Evolutionary conservation across 2,113 vertebrate species (phyloP).

Genomic region (Daphoenositta chrysoptera): DNA sequence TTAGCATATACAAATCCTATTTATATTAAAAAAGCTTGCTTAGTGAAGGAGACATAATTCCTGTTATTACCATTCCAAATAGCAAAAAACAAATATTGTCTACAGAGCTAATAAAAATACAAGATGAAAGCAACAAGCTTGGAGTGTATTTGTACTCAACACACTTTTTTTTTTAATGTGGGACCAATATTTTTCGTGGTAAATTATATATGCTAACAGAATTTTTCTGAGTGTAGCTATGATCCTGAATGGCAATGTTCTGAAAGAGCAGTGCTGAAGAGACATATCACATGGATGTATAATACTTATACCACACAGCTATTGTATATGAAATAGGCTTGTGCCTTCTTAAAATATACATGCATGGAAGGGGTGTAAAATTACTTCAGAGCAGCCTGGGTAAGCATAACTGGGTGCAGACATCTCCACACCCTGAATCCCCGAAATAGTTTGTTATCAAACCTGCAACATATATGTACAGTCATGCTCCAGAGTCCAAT

Average conservation of each 20-base stretch:
- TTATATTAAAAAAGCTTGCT: slow-evolving; percentile 55
- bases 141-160: not conserved
- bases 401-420: not conserved
- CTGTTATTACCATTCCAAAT: slow-evolving; percentile 25
- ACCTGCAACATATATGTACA: not conserved
- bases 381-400: not conserved
- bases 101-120: not conserved
- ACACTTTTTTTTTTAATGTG: not conserved
- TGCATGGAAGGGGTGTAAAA: not conserved
- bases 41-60: slow-evolving; percentile 45
- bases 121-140: not conserved
- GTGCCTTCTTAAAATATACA: not conserved
- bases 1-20: slow-evolving; percentile 49
- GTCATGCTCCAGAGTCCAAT: not conserved
- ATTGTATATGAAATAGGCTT: not conserved
- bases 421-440: not conserved
- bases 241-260: not conserved
- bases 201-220: not conserved
- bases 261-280: not conserved
- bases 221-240: not conserved
- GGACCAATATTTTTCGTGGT: not conserved
- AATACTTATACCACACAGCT: not conserved
- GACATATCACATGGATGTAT: not conserved
- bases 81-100: slow-evolving; percentile 28
- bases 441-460: not conserved